Base-by-base conservation (phyloP, 2,113 vertebrate species). In the Corydoras sp. region DNA sequence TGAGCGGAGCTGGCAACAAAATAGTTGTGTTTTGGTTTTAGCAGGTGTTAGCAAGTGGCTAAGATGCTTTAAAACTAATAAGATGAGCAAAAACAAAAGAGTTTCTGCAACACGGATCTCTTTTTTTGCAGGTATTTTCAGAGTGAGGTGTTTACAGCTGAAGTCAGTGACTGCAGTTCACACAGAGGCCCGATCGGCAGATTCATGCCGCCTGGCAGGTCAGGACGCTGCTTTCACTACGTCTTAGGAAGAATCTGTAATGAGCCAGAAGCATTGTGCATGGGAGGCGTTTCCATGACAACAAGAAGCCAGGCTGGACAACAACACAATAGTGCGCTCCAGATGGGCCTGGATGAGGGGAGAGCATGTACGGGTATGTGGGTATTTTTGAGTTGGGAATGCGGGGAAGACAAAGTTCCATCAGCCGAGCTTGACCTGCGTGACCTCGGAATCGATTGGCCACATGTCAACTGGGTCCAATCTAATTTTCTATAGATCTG, bases 191-290 rank as follows among this genome's bases (percentile, higher is more conserved):
- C 58, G 51, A 62, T 54, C 64, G 32, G 71, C 65, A 63, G 15
- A 10, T 43, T 32, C 13, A 10, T 12, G 55, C 63, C 62, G 65
- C 65, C 59, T 69, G 64, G 53, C 63, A 63, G 60, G n/a, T 61
- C 53, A 53, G 49, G 61, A 69, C 63, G 49, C 9, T 15, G 51
- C 3, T 14, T 64, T 68, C 56, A 29, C 60, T 66, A 71, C 54
- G 50, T 65, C 77, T 77, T 72, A 59, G 58, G 75, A 80, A 78
- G 76, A 80, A 81, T 83, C 32, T 14, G 11, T 74, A 83, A 80
- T 77, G 78, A 77, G 78, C 70, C 69, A 73, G 31, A 63, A 63
- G 71, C 62, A 74, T 77, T 77, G 76, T 77, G 70, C 29, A 49
- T 10, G 18, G 70, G 32, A 69, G 14, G 31, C 4, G 51, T 83